Percentiles rank a stretch among this genome's conserved stretches.
Evolutionary conservation across 2,113 vertebrate genomes (phyloP).

Genomic region (Ceratotherium simum): DNA sequence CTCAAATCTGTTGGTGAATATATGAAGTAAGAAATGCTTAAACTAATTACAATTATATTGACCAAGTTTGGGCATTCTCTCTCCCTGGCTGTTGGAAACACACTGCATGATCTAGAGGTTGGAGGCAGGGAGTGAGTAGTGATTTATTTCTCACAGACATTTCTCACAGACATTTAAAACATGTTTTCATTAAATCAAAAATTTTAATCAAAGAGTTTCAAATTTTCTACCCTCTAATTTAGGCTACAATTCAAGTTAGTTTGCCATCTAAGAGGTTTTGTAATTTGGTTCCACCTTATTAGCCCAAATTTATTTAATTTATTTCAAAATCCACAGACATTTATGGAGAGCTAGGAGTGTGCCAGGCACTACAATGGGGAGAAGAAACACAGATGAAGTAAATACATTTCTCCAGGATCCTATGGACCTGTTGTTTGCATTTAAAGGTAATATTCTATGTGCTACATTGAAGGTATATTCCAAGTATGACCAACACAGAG

Average conservation of each 20-base stretch:
- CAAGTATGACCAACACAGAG: background rate
- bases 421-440: background rate
- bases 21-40: background rate
- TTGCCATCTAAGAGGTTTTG: conserved; percentile 9
- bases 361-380: background rate
- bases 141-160: background rate
- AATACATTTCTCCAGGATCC: background rate
- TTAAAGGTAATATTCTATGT: background rate
- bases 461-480: background rate
- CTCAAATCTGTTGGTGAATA: background rate
- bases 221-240: background rate
- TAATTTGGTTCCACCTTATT: background rate
- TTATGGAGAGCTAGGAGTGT: background rate
- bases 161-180: background rate
- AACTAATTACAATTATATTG: background rate
- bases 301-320: background rate
- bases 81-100: background rate
- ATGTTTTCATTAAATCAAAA: background rate
- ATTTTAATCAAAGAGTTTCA: background rate
- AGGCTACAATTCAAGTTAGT: background rate
- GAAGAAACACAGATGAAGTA: background rate
- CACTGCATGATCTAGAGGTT: background rate
- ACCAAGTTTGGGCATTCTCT: background rate
- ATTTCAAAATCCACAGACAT: conserved; percentile 34
- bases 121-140: background rate